Conservation (phyloP, 2,888 invertebrate genomes). For the Drosophila koepferae region DNA sequence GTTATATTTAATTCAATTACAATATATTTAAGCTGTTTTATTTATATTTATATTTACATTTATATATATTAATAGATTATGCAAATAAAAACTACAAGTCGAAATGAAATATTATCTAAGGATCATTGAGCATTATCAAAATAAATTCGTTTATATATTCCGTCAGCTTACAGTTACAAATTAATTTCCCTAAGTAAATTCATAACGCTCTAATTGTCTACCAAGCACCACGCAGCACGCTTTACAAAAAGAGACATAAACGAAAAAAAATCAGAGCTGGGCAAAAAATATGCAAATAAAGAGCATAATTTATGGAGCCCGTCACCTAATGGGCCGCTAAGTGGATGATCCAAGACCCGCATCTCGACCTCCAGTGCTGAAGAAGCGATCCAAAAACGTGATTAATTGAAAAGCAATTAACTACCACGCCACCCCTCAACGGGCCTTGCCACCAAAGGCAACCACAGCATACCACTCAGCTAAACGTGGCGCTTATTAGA, state of each 20-base stretch:
- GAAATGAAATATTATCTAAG: neutral
- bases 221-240: neutral
- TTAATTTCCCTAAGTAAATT: neutral
- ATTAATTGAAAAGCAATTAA: slow-evolving; percentile 73
- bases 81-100: neutral
- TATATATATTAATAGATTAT: too few relatives aligned
- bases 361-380: slow-evolving; percentile 3
- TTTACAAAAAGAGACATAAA: neutral
- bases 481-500: slow-evolving; percentile 26
- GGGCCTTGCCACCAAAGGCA: neutral
- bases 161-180: neutral
- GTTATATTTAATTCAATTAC: neutral
- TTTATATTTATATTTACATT: neutral
- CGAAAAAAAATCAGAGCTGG: neutral
- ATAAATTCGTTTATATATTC: neutral
- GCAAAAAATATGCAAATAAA: slow-evolving; percentile 42
- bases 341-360: slow-evolving; percentile 29
- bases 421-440: slow-evolving; percentile 5
- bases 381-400: slow-evolving; percentile 25
- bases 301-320: slow-evolving; percentile 38
- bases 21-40: neutral
- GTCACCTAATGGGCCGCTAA: slow-evolving; percentile 47
- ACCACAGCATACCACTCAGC: neutral
- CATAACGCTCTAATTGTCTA: neutral
- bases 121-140: neutral